phyloP scores from a whole-genome alignment of 2,888 invertebrate species.

The Lasioglossum pauxillum region DNA sequence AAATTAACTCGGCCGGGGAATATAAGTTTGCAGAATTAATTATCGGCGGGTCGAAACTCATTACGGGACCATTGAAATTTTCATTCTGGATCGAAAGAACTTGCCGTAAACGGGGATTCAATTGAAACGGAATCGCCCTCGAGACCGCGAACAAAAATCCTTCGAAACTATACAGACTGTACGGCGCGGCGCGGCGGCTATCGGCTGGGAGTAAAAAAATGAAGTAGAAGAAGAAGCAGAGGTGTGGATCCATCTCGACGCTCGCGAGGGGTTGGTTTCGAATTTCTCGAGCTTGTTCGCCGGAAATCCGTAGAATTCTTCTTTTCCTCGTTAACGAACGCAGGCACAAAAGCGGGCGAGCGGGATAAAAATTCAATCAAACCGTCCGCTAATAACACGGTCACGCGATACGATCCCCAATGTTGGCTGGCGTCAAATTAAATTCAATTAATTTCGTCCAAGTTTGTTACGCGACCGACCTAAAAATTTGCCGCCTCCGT shows the following conservation, averaged over 20 bases:
- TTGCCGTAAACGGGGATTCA: slow-evolving; percentile 27
- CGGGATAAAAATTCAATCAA: slow-evolving; percentile 60
- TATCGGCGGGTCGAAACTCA: slow-evolving; percentile 59
- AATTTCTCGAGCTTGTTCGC: not conserved
- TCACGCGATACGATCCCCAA: slow-evolving; percentile 36
- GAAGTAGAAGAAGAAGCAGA: not conserved
- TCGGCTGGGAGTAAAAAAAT: not conserved
- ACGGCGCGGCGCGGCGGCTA: too few relatives aligned
- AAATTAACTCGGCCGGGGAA: slow-evolving; percentile 64
- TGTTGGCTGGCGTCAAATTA: slow-evolving; percentile 51
- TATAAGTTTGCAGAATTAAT: slow-evolving; percentile 70
- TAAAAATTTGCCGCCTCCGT: slow-evolving; percentile 51
- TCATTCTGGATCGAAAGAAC: slow-evolving; percentile 58
- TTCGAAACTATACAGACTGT: not conserved
- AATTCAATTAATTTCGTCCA: slow-evolving; percentile 68
- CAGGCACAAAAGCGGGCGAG: slow-evolving; percentile 20
- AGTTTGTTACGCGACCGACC: slow-evolving; percentile 53
- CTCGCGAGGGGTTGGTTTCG: not conserved
- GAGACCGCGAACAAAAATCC: not conserved
- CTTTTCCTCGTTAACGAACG: not conserved
- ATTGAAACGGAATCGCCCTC: slow-evolving; percentile 22
- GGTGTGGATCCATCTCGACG: not conserved
- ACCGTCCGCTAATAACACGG: slow-evolving; percentile 44
- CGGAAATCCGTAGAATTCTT: not conserved
- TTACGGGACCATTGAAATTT: slow-evolving; percentile 68